phyloP scores from a whole-genome alignment of 1,140 invertebrate species.

The Bursaphelenchus mucronatus region DNA sequence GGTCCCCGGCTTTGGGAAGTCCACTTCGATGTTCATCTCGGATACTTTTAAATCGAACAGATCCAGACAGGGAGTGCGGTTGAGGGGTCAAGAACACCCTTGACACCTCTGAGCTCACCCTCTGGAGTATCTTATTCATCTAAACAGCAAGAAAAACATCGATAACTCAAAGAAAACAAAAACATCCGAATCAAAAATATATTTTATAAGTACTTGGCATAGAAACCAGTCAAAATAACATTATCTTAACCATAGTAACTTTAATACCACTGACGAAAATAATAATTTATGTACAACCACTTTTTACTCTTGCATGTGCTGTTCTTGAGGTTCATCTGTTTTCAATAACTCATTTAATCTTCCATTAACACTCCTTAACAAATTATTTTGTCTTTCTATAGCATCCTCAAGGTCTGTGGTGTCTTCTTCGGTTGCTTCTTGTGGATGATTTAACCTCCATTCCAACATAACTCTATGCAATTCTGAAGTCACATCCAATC shows the following conservation, averaged over 20 bases:
- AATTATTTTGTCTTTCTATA: constrained; percentile 30
- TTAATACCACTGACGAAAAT: no score
- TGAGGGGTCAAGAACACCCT: no score
- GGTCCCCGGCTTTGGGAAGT: neutral
- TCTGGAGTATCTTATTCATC: no score
- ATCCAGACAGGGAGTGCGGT: no score
- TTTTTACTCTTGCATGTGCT: no score
- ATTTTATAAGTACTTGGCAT: constrained; percentile 11
- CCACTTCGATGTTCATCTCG: constrained; percentile 24
- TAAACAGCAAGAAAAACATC: no score
- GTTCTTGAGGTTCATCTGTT: no score
- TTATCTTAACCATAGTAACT: neutral
- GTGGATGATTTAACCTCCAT: constrained; percentile 32
- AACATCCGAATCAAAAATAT: no score
- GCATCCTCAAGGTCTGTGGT: constrained; percentile 28
- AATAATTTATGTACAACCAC: no score
- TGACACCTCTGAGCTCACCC: no score
- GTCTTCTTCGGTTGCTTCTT: constrained; percentile 32
- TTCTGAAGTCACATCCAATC: constrained; percentile 33
- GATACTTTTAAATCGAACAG: constrained; percentile 4
- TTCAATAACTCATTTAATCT: no score
- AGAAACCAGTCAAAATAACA: neutral
- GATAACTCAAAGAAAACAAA: no score
- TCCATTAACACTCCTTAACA: constrained; percentile 7
- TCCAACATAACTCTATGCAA: constrained; percentile 29